Conservation (phyloP, 2,888 invertebrate species). For the Ormyrus pomaceus region DNA sequence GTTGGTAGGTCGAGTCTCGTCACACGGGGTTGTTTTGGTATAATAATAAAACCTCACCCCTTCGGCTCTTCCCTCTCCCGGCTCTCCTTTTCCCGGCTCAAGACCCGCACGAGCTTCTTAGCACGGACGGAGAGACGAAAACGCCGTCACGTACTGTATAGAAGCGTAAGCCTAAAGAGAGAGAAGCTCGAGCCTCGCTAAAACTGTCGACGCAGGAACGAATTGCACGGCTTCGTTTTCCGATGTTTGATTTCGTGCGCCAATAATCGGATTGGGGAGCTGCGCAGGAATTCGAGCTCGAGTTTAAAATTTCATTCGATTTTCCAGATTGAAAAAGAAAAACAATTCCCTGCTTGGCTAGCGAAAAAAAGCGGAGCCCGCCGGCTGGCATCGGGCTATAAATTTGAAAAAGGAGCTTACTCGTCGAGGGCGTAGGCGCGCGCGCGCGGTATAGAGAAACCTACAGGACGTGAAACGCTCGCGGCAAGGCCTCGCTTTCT, state of each 20-base stretch:
- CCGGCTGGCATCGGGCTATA: background rate
- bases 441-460: constrained; percentile 20
- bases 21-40: background rate
- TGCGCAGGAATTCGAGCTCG: background rate
- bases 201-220: background rate
- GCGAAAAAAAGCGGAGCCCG: background rate
- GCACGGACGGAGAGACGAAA: background rate
- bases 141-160: background rate
- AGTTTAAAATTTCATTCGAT: too few relatives aligned
- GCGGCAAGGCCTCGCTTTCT: background rate
- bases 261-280: constrained; percentile 27
- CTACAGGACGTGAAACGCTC: background rate
- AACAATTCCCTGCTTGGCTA: background rate
- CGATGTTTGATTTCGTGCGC: background rate
- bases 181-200: background rate
- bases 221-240: constrained; percentile 2
- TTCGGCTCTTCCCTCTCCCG: too few relatives aligned
- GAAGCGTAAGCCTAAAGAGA: background rate
- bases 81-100: background rate
- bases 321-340: background rate
- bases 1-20: background rate
- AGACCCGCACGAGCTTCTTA: background rate
- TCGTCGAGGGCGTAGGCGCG: background rate
- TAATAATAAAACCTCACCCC: background rate
- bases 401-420: constrained; percentile 3